Base-by-base conservation (phyloP, 2,888 invertebrate species). In the Schizotus pectinicornis region DNA sequence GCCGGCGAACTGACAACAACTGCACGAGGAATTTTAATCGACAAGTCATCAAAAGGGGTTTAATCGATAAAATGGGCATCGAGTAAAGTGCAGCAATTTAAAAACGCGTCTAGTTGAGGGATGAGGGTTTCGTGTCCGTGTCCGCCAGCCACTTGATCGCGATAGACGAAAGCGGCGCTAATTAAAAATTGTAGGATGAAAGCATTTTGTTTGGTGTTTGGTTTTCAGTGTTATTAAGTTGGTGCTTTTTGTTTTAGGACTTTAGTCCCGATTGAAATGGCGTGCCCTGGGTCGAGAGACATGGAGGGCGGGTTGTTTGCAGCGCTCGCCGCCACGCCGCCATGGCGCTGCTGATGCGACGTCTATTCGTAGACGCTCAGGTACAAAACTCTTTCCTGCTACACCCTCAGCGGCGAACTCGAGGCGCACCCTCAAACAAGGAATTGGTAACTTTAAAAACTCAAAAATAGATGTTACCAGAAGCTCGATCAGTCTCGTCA, bases 321-420 rank as follows among this genome's bases (percentile, higher is more conserved):
- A 79, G 78, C 79, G 81, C 77, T 78, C 77, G 81, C 81, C 83
- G 86, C 81, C 83, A 87, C 84, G 85, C 89, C 84, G 87, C 89
- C 84, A 88, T 91, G 90, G 89, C 89, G 82, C 87, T 92, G 82
- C 88, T 92, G 82, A 92, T 92, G 88, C 88, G 91, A 82, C 88
- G 89, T 78, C 89, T 92, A 80, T 85, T 92, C 78, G 86, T 90
- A 81, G 92, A 93, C 86, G 92, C 92, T 81, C 92, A 92, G 88
- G 89, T 90, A 80, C 9, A 12, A 9, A n/a, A 30, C 3, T 7
- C n/a, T 8, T 22, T 39, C 3, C 12, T 39, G 8, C n/a, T n/a
- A n/a, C n/a, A n/a, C n/a, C n/a, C n/a, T n/a, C n/a, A n/a, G n/a
- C n/a, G n/a, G n/a, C n/a, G n/a, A n/a, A n/a, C n/a, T n/a, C n/a